These are phyloP conservation scores for Mylabris sibirica DNA, from an alignment of 2,888 invertebrate species.

Conservation along the genomic window DNA sequence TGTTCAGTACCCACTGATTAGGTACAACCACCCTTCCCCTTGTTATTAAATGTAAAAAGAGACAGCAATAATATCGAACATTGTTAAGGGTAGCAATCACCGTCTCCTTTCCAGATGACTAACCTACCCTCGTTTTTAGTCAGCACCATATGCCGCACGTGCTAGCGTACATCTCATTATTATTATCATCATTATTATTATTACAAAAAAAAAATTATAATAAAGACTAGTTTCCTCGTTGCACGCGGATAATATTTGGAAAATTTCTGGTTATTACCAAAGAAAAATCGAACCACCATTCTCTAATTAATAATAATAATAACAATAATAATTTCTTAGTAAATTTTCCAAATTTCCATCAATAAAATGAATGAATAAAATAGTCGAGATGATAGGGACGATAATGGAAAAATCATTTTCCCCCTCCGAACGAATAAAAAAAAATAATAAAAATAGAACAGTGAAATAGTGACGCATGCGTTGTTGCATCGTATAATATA, in stretches of 20 bases:
- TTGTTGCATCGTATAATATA: neutral
- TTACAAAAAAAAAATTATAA: neutral
- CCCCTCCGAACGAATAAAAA: conserved; percentile 28
- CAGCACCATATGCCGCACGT: conserved; percentile 41
- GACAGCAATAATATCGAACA: conserved; percentile 25
- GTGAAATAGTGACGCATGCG: conserved; percentile 27
- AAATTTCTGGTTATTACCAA: neutral
- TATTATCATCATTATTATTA: conserved; percentile 14
- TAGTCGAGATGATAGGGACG: neutral
- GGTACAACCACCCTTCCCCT: conserved; percentile 44
- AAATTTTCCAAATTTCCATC: neutral
- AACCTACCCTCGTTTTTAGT: conserved; percentile 34
- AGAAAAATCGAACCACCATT: too few relatives aligned
- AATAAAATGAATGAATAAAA: neutral
- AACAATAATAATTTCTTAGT: too few relatives aligned
- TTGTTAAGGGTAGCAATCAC: conserved; percentile 29
- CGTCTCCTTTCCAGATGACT: conserved; percentile 30
- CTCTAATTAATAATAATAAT: too few relatives aligned
- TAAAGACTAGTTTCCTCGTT: conserved; percentile 33
- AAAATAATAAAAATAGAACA: conserved; percentile 39
- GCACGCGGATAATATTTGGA: neutral
- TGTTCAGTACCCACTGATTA: conserved; percentile 44
- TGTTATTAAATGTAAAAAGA: conserved; percentile 33
- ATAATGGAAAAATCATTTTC: conserved; percentile 24
- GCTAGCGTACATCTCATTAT: conserved; percentile 35